phyloP scores from a whole-genome alignment of 2,113 vertebrate species.

The Neopipo cinnamomea region DNA sequence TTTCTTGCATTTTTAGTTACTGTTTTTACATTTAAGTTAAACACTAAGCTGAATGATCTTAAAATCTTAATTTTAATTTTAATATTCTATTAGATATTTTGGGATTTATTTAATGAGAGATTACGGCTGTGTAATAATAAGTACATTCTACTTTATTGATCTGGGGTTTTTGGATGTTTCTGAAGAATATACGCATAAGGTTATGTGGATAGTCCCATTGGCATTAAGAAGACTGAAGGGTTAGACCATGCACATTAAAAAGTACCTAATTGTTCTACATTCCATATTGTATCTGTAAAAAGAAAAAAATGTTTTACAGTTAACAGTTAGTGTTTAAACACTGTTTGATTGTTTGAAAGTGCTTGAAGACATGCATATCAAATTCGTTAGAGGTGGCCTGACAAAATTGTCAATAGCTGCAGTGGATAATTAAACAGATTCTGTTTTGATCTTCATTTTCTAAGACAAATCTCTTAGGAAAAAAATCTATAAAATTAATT shows the following conservation, averaged over 20 bases:
- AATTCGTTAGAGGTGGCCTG: neutral
- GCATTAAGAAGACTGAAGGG: neutral
- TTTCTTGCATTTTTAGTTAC: neutral
- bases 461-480: neutral
- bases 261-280: neutral
- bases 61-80: neutral
- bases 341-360: neutral
- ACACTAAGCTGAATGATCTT: neutral
- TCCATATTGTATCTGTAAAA: neutral
- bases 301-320: neutral
- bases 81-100: neutral
- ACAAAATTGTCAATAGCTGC: neutral
- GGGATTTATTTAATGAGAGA: neutral
- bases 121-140: neutral
- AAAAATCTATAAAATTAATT: neutral
- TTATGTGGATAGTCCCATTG: neutral
- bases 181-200: neutral
- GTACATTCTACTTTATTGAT: neutral
- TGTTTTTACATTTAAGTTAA: neutral
- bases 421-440: neutral
- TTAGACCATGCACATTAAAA: neutral
- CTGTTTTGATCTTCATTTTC: neutral
- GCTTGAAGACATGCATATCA: neutral
- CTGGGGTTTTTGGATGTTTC: neutral
- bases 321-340: neutral